Evolutionary conservation across 2,797 vertebrate genomes (phyloP), one percentile per base, ranked within the genome.

Genomic region (Florisuga fusca): DNA sequence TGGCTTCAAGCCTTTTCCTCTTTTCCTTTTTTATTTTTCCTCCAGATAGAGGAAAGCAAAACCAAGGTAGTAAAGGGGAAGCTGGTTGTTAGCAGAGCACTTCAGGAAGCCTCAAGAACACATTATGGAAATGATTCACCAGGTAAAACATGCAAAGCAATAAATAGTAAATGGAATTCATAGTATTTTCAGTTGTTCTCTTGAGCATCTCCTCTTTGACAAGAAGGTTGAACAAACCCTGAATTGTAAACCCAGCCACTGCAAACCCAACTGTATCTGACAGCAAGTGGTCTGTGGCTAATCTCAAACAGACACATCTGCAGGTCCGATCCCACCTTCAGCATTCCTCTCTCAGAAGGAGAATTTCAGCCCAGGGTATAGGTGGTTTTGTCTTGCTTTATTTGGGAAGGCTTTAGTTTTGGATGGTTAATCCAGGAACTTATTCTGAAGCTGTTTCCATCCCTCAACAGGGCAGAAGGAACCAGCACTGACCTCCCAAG

Each of bases 81-180:
- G 55, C 0, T 54, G 36, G 12, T 6, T 15, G 48, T 64, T 34
- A n/a, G 38, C 0, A 51, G 16, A 80, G 2, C 57, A 17, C 53
- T 45, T 5, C 10, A 57, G 11, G 38, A 69, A 76, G n/a, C 53
- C 63, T n/a, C 38, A 38, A 38, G 74, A 58, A 82, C 3, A 61
- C 12, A 14, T 14, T 41, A 41, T 41, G 7, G 62, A n/a, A 46
- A 48, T 38, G 13, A 50, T 41, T 80, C 17, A 72, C n/a, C 31
- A 79, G 16, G 4, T 41, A 58, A 74, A 76, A 48, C 8, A 48
- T 4, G 38, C 38, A 25, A 0, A 3, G 19, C 23, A 54, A 61
- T 3, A 34, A 54, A 61, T 3, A 34, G 59, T 10, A 6, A 3
- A 8, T 6, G 34, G 53, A 34, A 63, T 21, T 34, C 0, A 0